phyloP scores from a whole-genome alignment of 2,888 invertebrate genomes.

The Hydropsyche betteni region DNA sequence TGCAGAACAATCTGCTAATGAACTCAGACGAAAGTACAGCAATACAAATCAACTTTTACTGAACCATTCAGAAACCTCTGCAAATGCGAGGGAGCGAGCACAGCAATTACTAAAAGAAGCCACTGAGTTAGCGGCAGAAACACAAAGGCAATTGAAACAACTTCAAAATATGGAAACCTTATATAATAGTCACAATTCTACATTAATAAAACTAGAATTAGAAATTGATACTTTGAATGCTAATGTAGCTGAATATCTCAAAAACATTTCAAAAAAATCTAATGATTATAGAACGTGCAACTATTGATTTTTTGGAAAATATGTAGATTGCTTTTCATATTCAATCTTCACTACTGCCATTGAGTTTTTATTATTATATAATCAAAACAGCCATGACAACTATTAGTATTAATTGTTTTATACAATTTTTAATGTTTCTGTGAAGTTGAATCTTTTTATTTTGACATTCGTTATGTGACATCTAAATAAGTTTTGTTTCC shows the following conservation, averaged over 20 bases:
- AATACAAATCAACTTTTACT: slow-evolving; percentile 76
- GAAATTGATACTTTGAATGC: slow-evolving; percentile 70
- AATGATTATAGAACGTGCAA: slow-evolving; percentile 65
- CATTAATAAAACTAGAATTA: slow-evolving; percentile 68
- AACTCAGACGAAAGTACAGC: slow-evolving; percentile 75
- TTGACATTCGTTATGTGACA: too few species aligned
- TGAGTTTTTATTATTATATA: too few species aligned
- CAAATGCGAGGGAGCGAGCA: slow-evolving; percentile 80
- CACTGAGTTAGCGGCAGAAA: slow-evolving; percentile 81
- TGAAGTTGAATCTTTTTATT: too few species aligned
- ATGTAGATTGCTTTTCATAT: too few species aligned
- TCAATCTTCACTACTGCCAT: too few species aligned
- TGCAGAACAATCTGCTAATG: slow-evolving; percentile 72
- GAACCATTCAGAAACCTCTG: slow-evolving; percentile 77
- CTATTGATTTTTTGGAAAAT: not conserved
- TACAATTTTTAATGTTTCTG: too few species aligned
- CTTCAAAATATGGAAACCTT: slow-evolving; percentile 76
- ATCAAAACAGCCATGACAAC: too few species aligned
- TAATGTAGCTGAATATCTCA: slow-evolving; percentile 72
- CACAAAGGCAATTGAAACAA: slow-evolving; percentile 76
- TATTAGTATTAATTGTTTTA: too few species aligned
- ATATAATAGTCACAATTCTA: slow-evolving; percentile 72
- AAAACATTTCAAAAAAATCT: slow-evolving; percentile 69
- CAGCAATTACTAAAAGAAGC: slow-evolving; percentile 81
- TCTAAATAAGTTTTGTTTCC: too few species aligned